Conservation (phyloP, 2,797 vertebrate species). For the Protosalanx chinensis region DNA sequence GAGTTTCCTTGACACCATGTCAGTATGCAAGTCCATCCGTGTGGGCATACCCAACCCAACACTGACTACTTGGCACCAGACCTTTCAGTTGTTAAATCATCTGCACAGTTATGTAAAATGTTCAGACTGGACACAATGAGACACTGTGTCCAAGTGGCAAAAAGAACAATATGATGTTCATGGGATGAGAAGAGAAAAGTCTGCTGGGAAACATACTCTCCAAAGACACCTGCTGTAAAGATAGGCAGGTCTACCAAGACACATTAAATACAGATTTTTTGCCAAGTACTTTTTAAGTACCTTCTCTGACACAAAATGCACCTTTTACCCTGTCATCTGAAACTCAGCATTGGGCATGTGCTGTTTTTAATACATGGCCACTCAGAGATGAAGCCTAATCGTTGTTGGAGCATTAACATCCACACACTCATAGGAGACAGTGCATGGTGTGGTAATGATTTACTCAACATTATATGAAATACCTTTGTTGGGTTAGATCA, state of each 20-base stretch:
- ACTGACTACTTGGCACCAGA: conserved; percentile 3
- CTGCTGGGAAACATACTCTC: neutral
- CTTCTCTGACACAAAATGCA: neutral
- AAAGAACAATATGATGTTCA: conserved; percentile 16
- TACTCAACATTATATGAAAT: neutral
- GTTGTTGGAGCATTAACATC: neutral
- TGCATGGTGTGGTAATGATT: neutral
- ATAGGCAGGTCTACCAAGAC: neutral
- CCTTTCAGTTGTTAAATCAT: conserved; percentile 43
- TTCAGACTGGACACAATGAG: conserved; percentile 55
- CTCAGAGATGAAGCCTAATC: neutral
- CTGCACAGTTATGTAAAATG: conserved; percentile 64
- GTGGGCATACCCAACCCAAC: neutral
- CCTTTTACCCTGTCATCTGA: neutral
- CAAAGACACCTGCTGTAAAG: neutral
- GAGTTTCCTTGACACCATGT: neutral
- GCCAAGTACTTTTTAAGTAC: neutral
- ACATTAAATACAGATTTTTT: neutral
- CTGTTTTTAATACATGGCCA: too few species aligned
- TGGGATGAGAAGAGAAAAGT: conserved; percentile 4
- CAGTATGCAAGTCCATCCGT: neutral
- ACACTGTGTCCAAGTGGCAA: conserved; percentile 52
- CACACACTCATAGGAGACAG: neutral
- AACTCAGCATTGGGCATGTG: neutral
- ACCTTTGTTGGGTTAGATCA: neutral